Evolutionary conservation across 2,888 invertebrate genomes (phyloP), one percentile per base, ranked within the genome.

Genomic region (Nasonovia ribisnigri): DNA sequence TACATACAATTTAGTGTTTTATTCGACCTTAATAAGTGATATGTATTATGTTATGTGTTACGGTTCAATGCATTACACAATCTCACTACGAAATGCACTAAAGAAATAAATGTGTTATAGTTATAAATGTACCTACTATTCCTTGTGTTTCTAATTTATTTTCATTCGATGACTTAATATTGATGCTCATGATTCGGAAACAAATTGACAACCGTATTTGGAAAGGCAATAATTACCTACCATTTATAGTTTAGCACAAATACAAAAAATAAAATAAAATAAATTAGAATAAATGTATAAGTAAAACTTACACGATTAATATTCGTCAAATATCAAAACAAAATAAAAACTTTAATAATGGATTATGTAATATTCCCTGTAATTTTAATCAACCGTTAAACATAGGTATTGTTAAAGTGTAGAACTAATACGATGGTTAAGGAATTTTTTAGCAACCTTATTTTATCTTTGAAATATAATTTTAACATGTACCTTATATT

Each of bases 341-440:
- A 67, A 67, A 67, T 29, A 16, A 67, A 67, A 67, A n/a, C n/a
- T n/a, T 16, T 51, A 11, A 46, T 57, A n/a, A 36, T 26, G 42
- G 51, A 51, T 84, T 91, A 84, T 51, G 3, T 87, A 67, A 60
- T 87, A 92, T 48, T 48, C 36, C 48, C 3, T 67, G 26, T 87
- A 60, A 86, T 87, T 92, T 87, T 48, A 87, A 92, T 87, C 87
- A 67, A 87, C 67, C 60, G 36, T 92, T 87, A 46, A 87, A n/a
- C 67, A 67, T n/a, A n/a, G n/a, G 67, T n/a, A n/a, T 67, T n/a
- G 1, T 67, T 67, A n/a, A 16, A 67, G 4, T n/a, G n/a, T 16
- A 36, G 16, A 67, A n/a, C 5, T n/a, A 67, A 16, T 36, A 36
- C 67, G n/a, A 13, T n/a, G 16, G n/a, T 67, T 67, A 67, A 67